Evolutionary conservation across 2,888 invertebrate genomes (phyloP), one percentile per base, ranked within the genome.

Genomic region (Ornithoptera priamus): DNA sequence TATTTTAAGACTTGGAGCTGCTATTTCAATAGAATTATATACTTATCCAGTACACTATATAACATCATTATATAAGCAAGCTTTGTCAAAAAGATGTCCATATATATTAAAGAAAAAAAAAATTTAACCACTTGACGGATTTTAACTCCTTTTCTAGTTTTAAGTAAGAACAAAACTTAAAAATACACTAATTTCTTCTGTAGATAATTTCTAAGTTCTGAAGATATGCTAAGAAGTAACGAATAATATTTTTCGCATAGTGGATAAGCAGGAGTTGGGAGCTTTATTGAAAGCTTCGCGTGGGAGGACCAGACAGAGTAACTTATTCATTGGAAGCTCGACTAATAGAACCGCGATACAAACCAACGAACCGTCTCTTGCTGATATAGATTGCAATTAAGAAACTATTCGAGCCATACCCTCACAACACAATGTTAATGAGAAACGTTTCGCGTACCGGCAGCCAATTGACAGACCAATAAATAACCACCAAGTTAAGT

Each of bases 261-360:
- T 76, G 78, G 78, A 78, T 80, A 79, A 74, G 69, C 74, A 75
- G 74, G 75, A 76, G 72, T 71, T 53, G 64, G 76, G 56, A 59
- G 62, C 36, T 70, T 72, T 71, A 73, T 73, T 73, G 67, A 74
- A 72, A 72, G 72, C 71, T 75, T 68, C 63, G 76, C 78, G 89
- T 89, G 81, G 89, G 89, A 74, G 86, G 85, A 87, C 84, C 70
- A 46, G 72, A 75, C 69, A 80, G 73, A 73, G 72, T 73, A 79
- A 85, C 79, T 82, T 86, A 85, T 84, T 81, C 83, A 75, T 76
- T 75, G 75, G 76, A 73, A 78, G 76, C 78, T 77, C 76, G 76
- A 73, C 74, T 80, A 82, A 79, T 75, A 81, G 79, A 73, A 72
- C 77, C 77, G 74, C 73, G 82, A 84, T 83, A 82, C 76, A 79